These are phyloP conservation scores for Propithecus perrieri DNA, from an alignment of 2,797 vertebrate genomes.

Conservation along the genomic window DNA sequence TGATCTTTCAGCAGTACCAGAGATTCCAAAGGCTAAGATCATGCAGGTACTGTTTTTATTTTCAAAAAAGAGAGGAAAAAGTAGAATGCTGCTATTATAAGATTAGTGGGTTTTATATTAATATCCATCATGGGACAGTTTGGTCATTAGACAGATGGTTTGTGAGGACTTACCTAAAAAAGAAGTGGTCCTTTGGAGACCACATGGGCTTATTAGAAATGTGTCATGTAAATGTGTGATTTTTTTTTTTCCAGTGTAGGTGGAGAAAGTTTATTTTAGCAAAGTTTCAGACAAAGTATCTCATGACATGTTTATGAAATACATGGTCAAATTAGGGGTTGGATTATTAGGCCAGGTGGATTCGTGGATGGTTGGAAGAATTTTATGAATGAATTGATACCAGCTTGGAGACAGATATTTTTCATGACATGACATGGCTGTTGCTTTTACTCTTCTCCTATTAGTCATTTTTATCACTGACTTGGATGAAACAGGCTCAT, in stretches of 20 bases:
- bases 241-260: not conserved
- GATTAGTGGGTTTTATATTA: not conserved
- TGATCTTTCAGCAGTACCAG: not conserved
- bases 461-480: slow-evolving; percentile 41
- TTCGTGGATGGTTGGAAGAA: not conserved
- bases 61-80: not conserved
- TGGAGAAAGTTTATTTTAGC: slow-evolving; percentile 13
- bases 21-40: not conserved
- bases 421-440: not conserved
- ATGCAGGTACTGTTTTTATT: not conserved
- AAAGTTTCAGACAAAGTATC: not conserved
- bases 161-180: not conserved
- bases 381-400: not conserved
- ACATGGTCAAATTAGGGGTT: not conserved
- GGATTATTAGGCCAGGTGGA: not conserved
- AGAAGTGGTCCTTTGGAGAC: not conserved
- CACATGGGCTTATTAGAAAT: not conserved
- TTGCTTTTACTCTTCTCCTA: not conserved
- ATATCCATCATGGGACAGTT: not conserved
- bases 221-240: not conserved
- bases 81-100: not conserved
- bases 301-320: not conserved
- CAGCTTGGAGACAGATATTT: slow-evolving; percentile 31
- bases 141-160: not conserved
- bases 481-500: not conserved